Percentiles rank a stretch among this genome's conserved stretches.
phyloP scores from a whole-genome alignment of 2,888 invertebrate genomes.

The Galerucella calmariensis region DNA sequence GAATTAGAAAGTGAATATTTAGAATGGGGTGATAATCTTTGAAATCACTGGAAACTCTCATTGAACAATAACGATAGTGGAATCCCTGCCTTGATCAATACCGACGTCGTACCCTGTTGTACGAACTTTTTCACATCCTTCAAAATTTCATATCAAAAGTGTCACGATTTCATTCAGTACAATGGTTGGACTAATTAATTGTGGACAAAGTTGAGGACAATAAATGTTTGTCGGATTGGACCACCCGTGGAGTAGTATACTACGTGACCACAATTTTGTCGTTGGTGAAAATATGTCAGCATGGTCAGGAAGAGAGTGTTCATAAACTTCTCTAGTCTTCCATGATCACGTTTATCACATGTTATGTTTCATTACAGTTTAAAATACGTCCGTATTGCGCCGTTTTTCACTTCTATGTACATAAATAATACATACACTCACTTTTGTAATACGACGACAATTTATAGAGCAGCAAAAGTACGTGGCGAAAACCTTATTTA shows the following conservation, averaged over 20 bases:
- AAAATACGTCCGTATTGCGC: too few relatives aligned
- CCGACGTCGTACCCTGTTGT: too few relatives aligned
- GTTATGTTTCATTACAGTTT: not conserved
- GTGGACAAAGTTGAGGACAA: conserved; percentile 18
- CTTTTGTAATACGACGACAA: not conserved
- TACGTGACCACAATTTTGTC: conserved; percentile 36
- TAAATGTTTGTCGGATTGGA: conserved; percentile 27
- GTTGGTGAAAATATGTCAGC: conserved; percentile 17
- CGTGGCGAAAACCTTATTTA: not conserved
- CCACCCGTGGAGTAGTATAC: conserved; percentile 31
- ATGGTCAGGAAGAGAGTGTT: conserved; percentile 25
- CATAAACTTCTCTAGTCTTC: not conserved
- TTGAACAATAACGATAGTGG: too few relatives aligned
- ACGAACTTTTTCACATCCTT: too few relatives aligned
- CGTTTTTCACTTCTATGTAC: not conserved
- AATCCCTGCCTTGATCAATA: too few relatives aligned
- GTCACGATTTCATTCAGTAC: not conserved
- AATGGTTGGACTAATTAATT: not conserved
- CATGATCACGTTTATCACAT: not conserved
- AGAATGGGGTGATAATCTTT: too few relatives aligned
- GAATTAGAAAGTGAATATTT: too few relatives aligned
- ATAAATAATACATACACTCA: too few relatives aligned
- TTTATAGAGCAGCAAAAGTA: not conserved
- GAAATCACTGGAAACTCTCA: too few relatives aligned
- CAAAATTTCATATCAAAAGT: not conserved